phyloP scores from a whole-genome alignment of 2,797 vertebrate species.

The Carduelis carduelis region DNA sequence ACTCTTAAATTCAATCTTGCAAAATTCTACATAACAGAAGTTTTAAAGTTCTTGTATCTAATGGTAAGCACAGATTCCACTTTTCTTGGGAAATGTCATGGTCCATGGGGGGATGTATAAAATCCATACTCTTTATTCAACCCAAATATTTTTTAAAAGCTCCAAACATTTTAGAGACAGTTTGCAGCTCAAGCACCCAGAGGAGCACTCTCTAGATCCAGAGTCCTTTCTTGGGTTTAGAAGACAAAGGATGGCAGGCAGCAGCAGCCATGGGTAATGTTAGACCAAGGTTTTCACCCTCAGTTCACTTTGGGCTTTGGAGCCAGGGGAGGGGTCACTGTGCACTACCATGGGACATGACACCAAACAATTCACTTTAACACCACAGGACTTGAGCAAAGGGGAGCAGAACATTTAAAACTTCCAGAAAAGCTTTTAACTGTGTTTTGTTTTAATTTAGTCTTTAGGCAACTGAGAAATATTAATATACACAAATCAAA shows the following conservation, averaged over 20 bases:
- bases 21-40: not conserved
- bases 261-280: not conserved
- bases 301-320: not conserved
- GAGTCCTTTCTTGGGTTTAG: not conserved
- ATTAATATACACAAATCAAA: not conserved
- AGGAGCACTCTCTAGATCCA: not conserved
- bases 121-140: not conserved
- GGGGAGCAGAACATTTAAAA: not conserved
- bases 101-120: not conserved
- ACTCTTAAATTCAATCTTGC: not conserved
- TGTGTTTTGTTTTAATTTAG: not conserved
- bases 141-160: not conserved
- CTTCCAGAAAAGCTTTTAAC: not conserved
- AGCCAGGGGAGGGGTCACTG: not conserved
- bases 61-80: not conserved
- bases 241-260: not conserved
- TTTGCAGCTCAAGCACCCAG: not conserved
- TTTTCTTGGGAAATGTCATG: not conserved
- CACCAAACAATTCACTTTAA: not conserved
- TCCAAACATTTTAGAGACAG: not conserved
- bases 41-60: not conserved
- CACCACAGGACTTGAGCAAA: not conserved
- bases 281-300: not conserved
- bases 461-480: not conserved
- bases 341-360: not conserved